Evolutionary conservation across 2,113 vertebrate species (phyloP).

Genomic region (Mastomys coucha): DNA sequence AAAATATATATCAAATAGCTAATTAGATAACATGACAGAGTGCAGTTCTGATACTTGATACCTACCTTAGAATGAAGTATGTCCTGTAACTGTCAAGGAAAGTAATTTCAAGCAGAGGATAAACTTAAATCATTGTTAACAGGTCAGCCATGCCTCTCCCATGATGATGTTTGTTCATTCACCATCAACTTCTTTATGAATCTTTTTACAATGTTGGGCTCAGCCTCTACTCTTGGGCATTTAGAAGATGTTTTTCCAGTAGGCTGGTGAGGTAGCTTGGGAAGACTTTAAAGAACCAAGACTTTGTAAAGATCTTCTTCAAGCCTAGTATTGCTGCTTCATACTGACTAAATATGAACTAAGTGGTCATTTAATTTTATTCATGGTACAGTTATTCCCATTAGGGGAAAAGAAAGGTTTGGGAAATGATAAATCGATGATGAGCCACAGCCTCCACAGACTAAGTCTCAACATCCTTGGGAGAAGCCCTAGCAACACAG

Average conservation of each 20-base stretch:
- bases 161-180: neutral
- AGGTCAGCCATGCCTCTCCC: neutral
- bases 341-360: slow-evolving; percentile 51
- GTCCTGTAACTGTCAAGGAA: neutral
- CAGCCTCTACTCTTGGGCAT: neutral
- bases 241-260: neutral
- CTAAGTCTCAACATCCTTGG: neutral
- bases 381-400: slow-evolving; percentile 54
- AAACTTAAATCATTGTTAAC: neutral
- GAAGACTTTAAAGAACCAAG: slow-evolving; percentile 7
- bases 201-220: neutral
- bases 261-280: neutral
- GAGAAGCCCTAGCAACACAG: neutral
- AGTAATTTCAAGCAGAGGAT: neutral
- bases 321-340: slow-evolving; percentile 1
- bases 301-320: slow-evolving; percentile 6
- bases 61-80: neutral
- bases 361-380: slow-evolving; percentile 67
- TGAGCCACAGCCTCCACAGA: slow-evolving; percentile 2
- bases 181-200: neutral
- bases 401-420: slow-evolving; percentile 41
- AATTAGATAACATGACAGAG: neutral
- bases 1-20: neutral
- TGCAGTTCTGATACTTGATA: neutral
- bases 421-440: neutral